These are phyloP conservation scores for Tyto alba DNA, from an alignment of 2,113 vertebrate species.

Conservation along the genomic window DNA sequence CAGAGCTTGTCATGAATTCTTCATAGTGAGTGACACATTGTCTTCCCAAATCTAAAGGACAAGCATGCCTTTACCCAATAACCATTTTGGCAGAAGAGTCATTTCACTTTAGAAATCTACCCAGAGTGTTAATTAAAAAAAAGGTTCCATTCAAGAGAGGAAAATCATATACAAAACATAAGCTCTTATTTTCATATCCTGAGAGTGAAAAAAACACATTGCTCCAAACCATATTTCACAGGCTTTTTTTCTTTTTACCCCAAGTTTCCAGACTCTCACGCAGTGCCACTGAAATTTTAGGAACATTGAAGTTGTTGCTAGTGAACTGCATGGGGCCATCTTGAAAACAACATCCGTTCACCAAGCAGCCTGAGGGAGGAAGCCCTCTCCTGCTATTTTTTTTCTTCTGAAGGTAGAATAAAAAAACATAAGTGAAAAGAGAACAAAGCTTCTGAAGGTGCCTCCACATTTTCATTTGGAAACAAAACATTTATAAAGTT, in stretches of 20 bases:
- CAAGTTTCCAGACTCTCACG: not conserved
- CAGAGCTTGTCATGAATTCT: not conserved
- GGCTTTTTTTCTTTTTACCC: not conserved
- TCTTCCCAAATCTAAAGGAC: not conserved
- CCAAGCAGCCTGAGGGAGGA: conserved; percentile 8
- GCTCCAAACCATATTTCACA: not conserved
- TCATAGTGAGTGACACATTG: not conserved
- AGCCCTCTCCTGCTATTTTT: not conserved
- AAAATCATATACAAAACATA: not conserved
- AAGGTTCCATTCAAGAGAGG: not conserved
- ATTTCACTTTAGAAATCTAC: not conserved
- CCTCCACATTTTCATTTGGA: not conserved
- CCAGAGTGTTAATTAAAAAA: not conserved
- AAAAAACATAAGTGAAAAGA: not conserved
- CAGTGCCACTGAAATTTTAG: conserved; percentile 14
- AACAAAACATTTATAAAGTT: conserved; percentile 18
- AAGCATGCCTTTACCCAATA: not conserved
- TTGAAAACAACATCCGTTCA: not conserved
- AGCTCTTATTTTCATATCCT: not conserved
- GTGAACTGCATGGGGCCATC: not conserved
- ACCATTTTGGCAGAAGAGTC: not conserved
- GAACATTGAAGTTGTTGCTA: conserved; percentile 20
- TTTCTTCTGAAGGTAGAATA: conserved; percentile 12
- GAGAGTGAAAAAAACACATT: not conserved
- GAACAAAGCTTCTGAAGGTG: conserved; percentile 18